Evolutionary conservation across 2,113 vertebrate genomes (phyloP).

Genomic region (Greenwoodochromis staneri): DNA sequence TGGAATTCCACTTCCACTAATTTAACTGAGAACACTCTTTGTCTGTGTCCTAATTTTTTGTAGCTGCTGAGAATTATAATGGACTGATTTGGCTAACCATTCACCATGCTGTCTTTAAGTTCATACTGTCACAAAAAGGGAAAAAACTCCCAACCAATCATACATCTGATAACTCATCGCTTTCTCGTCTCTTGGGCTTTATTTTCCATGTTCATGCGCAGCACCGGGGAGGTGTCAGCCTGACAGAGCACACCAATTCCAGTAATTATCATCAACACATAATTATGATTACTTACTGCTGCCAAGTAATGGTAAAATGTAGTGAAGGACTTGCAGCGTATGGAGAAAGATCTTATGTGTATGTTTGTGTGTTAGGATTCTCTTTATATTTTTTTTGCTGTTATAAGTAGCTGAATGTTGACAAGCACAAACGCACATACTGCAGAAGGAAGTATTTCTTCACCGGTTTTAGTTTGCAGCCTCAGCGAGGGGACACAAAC

Average conservation of each 20-base stretch:
- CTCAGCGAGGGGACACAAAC: background rate
- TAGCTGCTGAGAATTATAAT: background rate
- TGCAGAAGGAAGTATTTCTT: slow-evolving; percentile 15
- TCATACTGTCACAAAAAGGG: background rate
- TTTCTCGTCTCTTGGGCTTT: background rate
- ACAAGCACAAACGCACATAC: background rate
- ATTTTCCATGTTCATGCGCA: background rate
- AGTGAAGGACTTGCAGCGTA: background rate
- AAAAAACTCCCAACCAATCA: background rate
- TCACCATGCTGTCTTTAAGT: background rate
- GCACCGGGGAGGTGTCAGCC: background rate
- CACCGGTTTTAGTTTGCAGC: slow-evolving; percentile 13
- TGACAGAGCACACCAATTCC: background rate
- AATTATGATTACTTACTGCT: slow-evolving; percentile 24
- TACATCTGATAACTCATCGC: background rate
- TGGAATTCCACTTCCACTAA: background rate
- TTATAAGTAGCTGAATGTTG: background rate
- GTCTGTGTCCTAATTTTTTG: background rate
- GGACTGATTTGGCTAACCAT: background rate
- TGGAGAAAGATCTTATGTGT: background rate
- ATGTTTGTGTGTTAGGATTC: background rate
- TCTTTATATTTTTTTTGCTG: background rate
- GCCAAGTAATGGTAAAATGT: background rate
- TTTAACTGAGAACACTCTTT: background rate
- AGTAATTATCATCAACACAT: slow-evolving; percentile 12